Base-by-base conservation (phyloP, 2,113 vertebrate species). In the Psettodes erumei region DNA sequence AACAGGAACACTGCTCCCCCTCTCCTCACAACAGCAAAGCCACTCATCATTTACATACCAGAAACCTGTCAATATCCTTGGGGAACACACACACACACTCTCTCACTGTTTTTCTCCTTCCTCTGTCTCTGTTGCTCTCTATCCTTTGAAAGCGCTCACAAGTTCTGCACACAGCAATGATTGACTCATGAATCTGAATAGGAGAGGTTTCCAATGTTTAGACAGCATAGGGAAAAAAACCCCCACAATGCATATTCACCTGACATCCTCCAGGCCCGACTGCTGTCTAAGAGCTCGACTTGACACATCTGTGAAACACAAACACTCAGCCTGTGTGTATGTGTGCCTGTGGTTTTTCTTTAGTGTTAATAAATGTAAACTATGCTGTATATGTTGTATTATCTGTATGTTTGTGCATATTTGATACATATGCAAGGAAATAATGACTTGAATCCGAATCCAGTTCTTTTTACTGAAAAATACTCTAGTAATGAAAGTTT, bases 31-130 rank as follows among this genome's bases (percentile, higher is more conserved):
- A 47, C 77, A 62, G 82, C 65, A 68, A 58, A 81, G 56, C 56
- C 55, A 27, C 70, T 79, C 59, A 7, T 76, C 61, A 90, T 90
- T 91, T 90, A 75, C 89, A 92, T 90, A 86, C 80, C 75, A 84
- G 66, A 86, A 89, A 89, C 80, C 82, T 89, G 65, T 61, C 70
- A 71, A 70, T 66, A 82, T 86, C 90, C 75, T 85, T 70, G 76
- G 89, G 90, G 86, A 86, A 42, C 32, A 23, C 30, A 35, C 19
- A 11, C 18, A 12, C 10, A 19, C 42, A 45, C 42, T 59, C 48
- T 21, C 55, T 33, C 23, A 25, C 19, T 19, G 13, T 33, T 6
- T 2, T 30, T 21, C 28, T 21, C 53, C 35, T 25, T 56, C 32
- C 60, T 16, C 42, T 5, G 33, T n/a, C 32, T 37, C 58, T 15